Conservation (phyloP, 2,888 invertebrate species). For the Spisula subtruncata region DNA sequence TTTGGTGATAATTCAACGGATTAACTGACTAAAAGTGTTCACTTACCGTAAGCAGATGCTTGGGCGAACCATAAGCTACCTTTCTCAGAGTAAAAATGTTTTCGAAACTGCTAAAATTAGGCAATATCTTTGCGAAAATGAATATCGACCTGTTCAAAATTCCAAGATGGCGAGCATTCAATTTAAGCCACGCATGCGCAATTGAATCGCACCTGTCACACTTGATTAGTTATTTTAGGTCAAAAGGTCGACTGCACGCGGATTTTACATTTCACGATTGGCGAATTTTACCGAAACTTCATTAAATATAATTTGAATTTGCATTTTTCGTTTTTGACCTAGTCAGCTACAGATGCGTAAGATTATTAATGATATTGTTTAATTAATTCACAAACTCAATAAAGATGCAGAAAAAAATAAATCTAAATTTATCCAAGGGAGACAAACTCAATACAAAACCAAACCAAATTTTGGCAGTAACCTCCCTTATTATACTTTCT, state of each 20-base stretch:
- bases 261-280: too few relatives aligned
- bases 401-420: neutral
- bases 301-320: neutral
- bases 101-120: conserved; percentile 37
- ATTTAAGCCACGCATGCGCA: conserved; percentile 69
- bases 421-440: neutral
- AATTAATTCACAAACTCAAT: neutral
- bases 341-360: neutral
- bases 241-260: conserved; percentile 9
- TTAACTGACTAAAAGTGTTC: neutral
- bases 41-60: conserved; percentile 75
- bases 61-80: conserved; percentile 74
- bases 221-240: conserved; percentile 43
- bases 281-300: too few relatives aligned
- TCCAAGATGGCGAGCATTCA: conserved; percentile 72
- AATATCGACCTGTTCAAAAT: conserved; percentile 57
- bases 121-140: conserved; percentile 35
- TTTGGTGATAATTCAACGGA: neutral
- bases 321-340: neutral
- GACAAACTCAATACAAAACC: neutral
- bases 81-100: conserved; percentile 14
- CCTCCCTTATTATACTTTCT: neutral
- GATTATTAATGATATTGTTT: too few relatives aligned
- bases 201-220: conserved; percentile 57
- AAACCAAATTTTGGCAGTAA: neutral